Percentiles rank a stretch among this genome's conserved stretches.
These are phyloP conservation scores for Corythucha ciliata DNA, from an alignment of 2,888 invertebrate genomes.

Conservation along the genomic window DNA sequence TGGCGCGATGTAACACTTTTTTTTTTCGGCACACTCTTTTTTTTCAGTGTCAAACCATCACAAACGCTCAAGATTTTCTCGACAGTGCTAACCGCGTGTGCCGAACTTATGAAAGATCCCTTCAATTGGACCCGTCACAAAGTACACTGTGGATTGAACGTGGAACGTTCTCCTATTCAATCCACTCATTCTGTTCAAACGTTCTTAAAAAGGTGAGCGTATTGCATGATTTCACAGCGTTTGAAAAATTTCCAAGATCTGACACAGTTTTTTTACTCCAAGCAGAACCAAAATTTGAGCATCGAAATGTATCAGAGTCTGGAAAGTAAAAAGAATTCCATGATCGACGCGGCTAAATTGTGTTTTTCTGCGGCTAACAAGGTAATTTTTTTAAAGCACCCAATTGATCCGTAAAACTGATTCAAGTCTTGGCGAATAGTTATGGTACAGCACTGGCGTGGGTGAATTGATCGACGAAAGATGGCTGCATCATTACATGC, in stretches of 20 bases:
- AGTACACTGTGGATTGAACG: constrained; percentile 81
- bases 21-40: constrained; percentile 13
- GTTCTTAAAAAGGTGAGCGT: constrained; percentile 63
- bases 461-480: constrained; percentile 59
- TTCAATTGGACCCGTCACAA: constrained; percentile 63
- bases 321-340: constrained; percentile 66
- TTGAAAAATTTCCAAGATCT: not conserved
- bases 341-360: constrained; percentile 65
- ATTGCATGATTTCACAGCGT: not conserved
- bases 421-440: constrained; percentile 12
- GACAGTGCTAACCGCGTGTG: constrained; percentile 45
- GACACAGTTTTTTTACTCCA: constrained; percentile 5
- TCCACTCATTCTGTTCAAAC: constrained; percentile 83
- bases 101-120: constrained; percentile 69
- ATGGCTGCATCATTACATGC: constrained; percentile 89
- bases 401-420: not conserved
- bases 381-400: constrained; percentile 40
- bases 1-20: too few relatives aligned
- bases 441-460: constrained; percentile 30
- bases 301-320: constrained; percentile 55
- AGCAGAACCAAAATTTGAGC: constrained; percentile 38
- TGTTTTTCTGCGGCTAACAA: constrained; percentile 66
- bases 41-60: constrained; percentile 40
- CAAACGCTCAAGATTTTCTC: constrained; percentile 47
- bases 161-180: constrained; percentile 79